Percentiles rank a stretch among this genome's conserved stretches.
phyloP scores from a whole-genome alignment of 2,797 vertebrate species.

The Leuciscus waleckii region DNA sequence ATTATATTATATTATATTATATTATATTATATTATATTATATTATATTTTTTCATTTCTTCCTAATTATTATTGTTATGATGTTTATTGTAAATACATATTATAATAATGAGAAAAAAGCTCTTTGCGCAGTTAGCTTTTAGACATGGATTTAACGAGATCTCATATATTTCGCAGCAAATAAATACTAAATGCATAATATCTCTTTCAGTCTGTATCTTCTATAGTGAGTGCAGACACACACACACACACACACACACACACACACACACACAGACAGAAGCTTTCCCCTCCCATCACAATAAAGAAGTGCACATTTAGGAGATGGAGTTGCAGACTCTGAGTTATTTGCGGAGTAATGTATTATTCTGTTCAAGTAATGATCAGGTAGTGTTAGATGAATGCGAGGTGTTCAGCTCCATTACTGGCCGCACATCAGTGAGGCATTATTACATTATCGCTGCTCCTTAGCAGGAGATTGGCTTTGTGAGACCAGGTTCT shows the following conservation, averaged over 20 bases:
- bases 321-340: slow-evolving; percentile 69
- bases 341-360: slow-evolving; percentile 78
- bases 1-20: neutral
- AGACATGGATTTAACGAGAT: neutral
- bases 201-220: slow-evolving; percentile 5
- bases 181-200: neutral
- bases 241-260: neutral
- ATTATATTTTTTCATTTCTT: neutral
- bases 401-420: slow-evolving; percentile 93
- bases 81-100: neutral
- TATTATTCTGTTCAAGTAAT: slow-evolving; percentile 86
- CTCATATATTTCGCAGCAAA: slow-evolving; percentile 9
- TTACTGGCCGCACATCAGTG: slow-evolving; percentile 92
- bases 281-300: slow-evolving; percentile 31
- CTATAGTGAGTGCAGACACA: slow-evolving; percentile 26
- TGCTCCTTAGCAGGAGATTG: slow-evolving; percentile 93
- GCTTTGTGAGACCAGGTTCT: slow-evolving; percentile 89
- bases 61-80: neutral
- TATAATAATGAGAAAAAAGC: neutral
- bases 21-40: neutral
- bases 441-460: slow-evolving; percentile 94
- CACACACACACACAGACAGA: neutral
- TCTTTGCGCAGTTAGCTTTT: neutral
- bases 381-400: slow-evolving; percentile 90
- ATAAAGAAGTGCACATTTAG: slow-evolving; percentile 67